Evolutionary conservation across 2,888 invertebrate genomes (phyloP), one percentile per base, ranked within the genome.

Genomic region (Drosophila mercatorum): DNA sequence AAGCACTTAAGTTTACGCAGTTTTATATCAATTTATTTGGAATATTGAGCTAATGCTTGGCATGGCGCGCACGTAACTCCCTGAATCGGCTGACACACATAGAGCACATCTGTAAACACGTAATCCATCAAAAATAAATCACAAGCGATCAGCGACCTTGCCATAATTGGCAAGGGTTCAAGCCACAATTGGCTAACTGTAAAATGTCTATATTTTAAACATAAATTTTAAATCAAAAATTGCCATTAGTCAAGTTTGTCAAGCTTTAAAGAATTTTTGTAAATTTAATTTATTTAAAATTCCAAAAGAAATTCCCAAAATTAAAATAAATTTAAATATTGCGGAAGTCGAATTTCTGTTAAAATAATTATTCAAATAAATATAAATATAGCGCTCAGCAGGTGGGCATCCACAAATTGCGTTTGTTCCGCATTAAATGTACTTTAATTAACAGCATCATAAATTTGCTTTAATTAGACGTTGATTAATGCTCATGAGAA

Each of bases 11-110:
- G 26, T 40, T 31, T 61, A 71, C 71, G 75, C 88, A 87, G 63
- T 90, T 90, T 90, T 90, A 90, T 90, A 90, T 74, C 49, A 63
- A 78, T 68, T 72, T 62, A 63, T 31, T 17, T 46, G 47, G 14
- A 34, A 46, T 17, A 71, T 40, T 11, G 26, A 44, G 5, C 28
- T 14, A 41, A 46, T 53, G 36, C 61, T 73, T 53, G 6, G 52
- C 41, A 82, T 80, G 63, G 73, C 64, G 47, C 64, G 57, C 85
- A 86, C 86, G 83, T 75, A 57, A 53, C 68, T 40, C 46, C 59
- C 62, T 49, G 41, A 55, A 62, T 31, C 51, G 71, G 51, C 63
- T 83, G 85, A 73, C 83, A 80, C 69, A 81, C 71, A 71, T 85
- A 62, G 65, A 44, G 46, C 66, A 60, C 68, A 87, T 84, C 82